Evolutionary conservation across 1,140 invertebrate genomes (phyloP).

Genomic region (Phthorimaea operculella): DNA sequence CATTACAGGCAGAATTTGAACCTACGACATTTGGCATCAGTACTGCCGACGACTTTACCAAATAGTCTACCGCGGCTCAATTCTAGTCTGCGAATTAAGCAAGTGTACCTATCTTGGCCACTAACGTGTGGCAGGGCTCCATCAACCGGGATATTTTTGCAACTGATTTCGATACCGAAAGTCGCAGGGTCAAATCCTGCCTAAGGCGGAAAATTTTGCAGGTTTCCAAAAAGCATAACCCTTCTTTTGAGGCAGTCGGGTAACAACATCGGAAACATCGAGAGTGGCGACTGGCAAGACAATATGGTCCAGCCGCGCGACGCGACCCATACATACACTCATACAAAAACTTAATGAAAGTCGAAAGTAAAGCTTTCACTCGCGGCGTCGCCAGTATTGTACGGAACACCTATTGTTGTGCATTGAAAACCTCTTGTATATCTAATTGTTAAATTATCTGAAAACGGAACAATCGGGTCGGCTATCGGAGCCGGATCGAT

Average conservation of each 20-base stretch:
- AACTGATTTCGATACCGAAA: too few species aligned
- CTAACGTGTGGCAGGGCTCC: too few species aligned
- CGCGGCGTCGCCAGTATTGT: slow-evolving; percentile 42
- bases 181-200: too few species aligned
- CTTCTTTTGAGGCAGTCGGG: neutral
- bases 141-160: too few species aligned
- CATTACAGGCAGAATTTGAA: too few species aligned
- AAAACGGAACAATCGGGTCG: slow-evolving; percentile 12
- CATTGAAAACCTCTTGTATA: slow-evolving; percentile 22
- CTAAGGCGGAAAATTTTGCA: too few species aligned
- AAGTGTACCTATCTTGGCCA: too few species aligned
- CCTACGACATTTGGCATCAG: too few species aligned
- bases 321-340: slow-evolving; percentile 44
- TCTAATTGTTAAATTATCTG: slow-evolving; percentile 16
- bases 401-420: slow-evolving; percentile 35
- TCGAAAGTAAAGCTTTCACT: slow-evolving; percentile 66
- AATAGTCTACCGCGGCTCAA: too few species aligned
- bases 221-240: too few species aligned
- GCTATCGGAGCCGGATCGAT: neutral
- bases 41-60: too few species aligned
- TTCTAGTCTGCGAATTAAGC: too few species aligned
- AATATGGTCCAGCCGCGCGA: slow-evolving; percentile 44
- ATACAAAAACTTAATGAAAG: slow-evolving; percentile 64
- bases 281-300: slow-evolving; percentile 52
- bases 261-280: slow-evolving; percentile 11